Evolutionary conservation across 2,888 invertebrate genomes (phyloP).

Genomic region (Amblyjoppa proteus): DNA sequence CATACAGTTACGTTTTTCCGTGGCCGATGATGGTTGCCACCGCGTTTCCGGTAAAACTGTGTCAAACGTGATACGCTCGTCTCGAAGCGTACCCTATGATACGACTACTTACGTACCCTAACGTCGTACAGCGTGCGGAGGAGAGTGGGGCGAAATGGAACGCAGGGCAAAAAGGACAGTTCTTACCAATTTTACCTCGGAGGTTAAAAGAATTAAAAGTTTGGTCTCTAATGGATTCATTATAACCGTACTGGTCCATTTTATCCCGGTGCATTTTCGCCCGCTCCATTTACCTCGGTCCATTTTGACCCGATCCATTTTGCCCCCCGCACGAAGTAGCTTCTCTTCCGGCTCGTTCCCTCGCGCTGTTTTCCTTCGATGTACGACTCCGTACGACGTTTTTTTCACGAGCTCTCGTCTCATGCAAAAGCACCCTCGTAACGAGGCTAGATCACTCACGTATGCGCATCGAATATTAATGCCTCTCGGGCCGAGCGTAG

Average conservation of each 20-base stretch:
- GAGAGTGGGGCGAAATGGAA: too few species aligned
- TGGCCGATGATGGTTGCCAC: slow-evolving; percentile 3
- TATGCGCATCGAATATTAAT: slow-evolving; percentile 61
- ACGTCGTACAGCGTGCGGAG: neutral
- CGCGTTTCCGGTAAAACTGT: slow-evolving; percentile 20
- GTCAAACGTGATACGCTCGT: slow-evolving; percentile 35
- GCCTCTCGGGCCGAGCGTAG: slow-evolving; percentile 18
- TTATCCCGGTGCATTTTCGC: neutral
- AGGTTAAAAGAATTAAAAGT: too few species aligned
- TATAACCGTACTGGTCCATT: neutral
- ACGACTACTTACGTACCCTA: slow-evolving; percentile 4
- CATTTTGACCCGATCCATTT: neutral
- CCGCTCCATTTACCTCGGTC: neutral
- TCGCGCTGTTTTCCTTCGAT: neutral
- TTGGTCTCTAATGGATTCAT: too few species aligned
- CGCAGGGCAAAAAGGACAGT: too few species aligned
- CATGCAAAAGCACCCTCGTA: slow-evolving; percentile 43
- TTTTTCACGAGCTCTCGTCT: slow-evolving; percentile 30
- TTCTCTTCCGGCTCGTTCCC: neutral
- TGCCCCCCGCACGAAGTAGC: neutral
- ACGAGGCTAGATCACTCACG: slow-evolving; percentile 56
- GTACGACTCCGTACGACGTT: neutral
- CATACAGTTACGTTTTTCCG: slow-evolving; percentile 13
- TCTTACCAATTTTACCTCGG: too few species aligned
- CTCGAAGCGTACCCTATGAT: slow-evolving; percentile 25